Evolutionary conservation across 2,113 vertebrate genomes (phyloP).

Genomic region (Stigmatopora nigra): DNA sequence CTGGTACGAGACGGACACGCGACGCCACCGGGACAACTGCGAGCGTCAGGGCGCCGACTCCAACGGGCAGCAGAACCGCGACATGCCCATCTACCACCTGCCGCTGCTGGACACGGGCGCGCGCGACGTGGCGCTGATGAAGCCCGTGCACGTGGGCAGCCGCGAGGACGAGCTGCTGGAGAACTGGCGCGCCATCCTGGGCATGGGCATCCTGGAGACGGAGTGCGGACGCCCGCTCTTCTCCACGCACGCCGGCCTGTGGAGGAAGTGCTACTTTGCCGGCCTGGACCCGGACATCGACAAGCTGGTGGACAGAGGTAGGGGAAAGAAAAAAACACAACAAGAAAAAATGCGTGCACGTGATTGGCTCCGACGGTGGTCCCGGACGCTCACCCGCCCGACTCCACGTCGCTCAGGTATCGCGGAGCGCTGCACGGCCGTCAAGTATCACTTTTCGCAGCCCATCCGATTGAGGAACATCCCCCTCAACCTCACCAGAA

Average conservation of each 20-base stretch:
- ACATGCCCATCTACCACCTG: conserved; percentile 87
- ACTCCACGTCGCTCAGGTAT: conserved; percentile 39
- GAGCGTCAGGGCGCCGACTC: conserved; percentile 73
- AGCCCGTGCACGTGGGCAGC: conserved; percentile 72
- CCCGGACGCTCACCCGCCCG: too few relatives aligned
- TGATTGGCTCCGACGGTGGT: too few relatives aligned
- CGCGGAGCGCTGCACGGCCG: conserved; percentile 72
- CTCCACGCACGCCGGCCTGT: conserved; percentile 78
- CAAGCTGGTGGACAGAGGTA: conserved; percentile 76
- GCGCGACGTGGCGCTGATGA: conserved; percentile 65
- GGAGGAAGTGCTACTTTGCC: conserved; percentile 80
- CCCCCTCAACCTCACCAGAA: conserved; percentile 78
- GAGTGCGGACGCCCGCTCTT: conserved; percentile 80
- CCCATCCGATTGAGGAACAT: conserved; percentile 75
- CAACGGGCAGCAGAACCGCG: conserved; percentile 80
- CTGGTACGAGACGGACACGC: conserved; percentile 85
- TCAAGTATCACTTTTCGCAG: conserved; percentile 82
- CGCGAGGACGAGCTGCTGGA: conserved; percentile 74
- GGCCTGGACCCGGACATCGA: conserved; percentile 78
- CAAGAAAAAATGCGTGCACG: too few relatives aligned
- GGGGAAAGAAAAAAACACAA: neutral
- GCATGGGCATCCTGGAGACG: conserved; percentile 82
- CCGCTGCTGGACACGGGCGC: conserved; percentile 73
- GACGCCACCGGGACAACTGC: conserved; percentile 81
- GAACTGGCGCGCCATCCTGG: conserved; percentile 79